phyloP scores from a whole-genome alignment of 2,113 vertebrate genomes.

The Tragelaphus buxtoni region DNA sequence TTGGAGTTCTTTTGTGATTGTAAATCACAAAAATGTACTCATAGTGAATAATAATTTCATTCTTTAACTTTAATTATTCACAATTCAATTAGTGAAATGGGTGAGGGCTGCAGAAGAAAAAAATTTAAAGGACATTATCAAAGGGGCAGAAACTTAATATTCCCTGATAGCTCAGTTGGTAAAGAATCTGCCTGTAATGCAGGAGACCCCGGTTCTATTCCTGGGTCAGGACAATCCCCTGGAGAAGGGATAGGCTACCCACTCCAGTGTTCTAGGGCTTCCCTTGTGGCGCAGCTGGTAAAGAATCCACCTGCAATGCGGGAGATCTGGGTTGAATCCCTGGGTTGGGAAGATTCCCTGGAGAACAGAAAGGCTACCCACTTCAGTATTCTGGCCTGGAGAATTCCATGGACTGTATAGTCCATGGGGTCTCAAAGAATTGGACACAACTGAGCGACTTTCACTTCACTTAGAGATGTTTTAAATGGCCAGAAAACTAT shows the following conservation, averaged over 20 bases:
- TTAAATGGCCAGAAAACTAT: neutral
- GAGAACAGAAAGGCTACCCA: neutral
- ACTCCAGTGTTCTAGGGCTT: neutral
- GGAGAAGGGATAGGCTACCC: neutral
- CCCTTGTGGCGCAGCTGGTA: neutral
- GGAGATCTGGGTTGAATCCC: neutral
- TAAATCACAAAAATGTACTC: neutral
- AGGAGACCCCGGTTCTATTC: neutral
- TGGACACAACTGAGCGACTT: neutral
- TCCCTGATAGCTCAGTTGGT: neutral
- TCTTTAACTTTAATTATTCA: neutral
- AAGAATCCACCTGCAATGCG: accelerated
- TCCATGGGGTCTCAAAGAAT: neutral
- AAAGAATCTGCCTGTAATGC: neutral
- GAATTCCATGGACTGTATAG: neutral
- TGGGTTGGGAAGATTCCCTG: neutral
- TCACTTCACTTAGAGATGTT: neutral
- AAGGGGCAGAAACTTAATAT: neutral
- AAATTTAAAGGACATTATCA: neutral
- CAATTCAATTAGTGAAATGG: neutral
- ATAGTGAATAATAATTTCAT: neutral
- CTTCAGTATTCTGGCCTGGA: neutral
- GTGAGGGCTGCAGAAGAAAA: neutral
- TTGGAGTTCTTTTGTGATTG: neutral
- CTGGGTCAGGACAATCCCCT: neutral